phyloP scores from a whole-genome alignment of 2,797 vertebrate species.

The Cynopterus sphinx region DNA sequence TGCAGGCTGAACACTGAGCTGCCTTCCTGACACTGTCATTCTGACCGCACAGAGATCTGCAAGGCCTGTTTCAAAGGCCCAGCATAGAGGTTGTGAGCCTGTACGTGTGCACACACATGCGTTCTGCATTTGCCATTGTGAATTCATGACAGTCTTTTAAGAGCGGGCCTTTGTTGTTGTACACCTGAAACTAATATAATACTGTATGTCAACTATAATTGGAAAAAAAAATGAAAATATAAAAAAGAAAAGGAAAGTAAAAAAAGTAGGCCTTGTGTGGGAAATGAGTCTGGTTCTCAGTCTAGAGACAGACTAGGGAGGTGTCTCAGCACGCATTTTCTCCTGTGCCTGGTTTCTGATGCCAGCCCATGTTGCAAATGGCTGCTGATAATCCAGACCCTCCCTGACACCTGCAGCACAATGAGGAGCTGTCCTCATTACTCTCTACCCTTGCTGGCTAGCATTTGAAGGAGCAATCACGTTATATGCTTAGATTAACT shows the following conservation, averaged over 20 bases:
- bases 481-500: neutral
- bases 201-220: no score
- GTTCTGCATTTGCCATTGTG: neutral
- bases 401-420: neutral
- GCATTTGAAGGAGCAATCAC: neutral
- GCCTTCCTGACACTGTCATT: neutral
- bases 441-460: neutral
- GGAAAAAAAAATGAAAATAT: no score
- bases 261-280: neutral
- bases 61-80: neutral
- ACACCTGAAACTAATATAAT: no score
- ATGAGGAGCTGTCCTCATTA: neutral
- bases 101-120: neutral
- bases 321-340: neutral
- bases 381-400: neutral
- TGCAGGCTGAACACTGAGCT: neutral
- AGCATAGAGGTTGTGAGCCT: neutral
- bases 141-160: slow-evolving; percentile 7
- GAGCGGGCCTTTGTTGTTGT: neutral
- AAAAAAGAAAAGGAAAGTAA: no score
- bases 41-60: neutral
- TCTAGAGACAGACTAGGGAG: neutral
- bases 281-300: neutral
- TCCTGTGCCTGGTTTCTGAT: neutral
- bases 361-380: neutral